Percentiles rank a stretch among this genome's conserved stretches.
These are phyloP conservation scores for Monopis laevigella DNA, from an alignment of 2,888 invertebrate genomes.

Conservation along the genomic window DNA sequence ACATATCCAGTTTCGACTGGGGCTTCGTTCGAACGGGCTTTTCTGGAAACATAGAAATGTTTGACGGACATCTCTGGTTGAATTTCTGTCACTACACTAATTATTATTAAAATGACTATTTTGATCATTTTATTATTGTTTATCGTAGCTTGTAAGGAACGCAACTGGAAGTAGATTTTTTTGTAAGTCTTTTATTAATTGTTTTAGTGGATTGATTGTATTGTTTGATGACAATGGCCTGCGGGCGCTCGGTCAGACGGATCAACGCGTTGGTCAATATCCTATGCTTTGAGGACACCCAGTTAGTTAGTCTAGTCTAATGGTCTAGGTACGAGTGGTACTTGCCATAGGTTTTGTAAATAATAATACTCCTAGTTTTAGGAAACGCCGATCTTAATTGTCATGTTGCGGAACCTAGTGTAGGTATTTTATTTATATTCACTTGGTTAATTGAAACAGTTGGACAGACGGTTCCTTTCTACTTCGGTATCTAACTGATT, in stretches of 20 bases:
- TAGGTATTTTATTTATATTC: no score
- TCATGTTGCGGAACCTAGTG: no score
- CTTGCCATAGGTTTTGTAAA: no score
- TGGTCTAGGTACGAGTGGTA: no score
- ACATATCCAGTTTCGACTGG: slow-evolving; percentile 28
- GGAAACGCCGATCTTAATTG: no score
- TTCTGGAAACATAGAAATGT: slow-evolving; percentile 28
- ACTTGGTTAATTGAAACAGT: no score
- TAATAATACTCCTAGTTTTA: no score
- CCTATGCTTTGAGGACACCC: no score
- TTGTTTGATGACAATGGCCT: slow-evolving; percentile 43
- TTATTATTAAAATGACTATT: slow-evolving; percentile 1
- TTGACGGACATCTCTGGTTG: slow-evolving; percentile 26
- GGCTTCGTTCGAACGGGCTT: slow-evolving; percentile 26
- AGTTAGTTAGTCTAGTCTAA: no score
- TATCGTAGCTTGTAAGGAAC: not conserved
- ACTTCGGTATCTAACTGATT: no score
- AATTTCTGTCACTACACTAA: slow-evolving; percentile 18
- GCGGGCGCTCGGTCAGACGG: not conserved
- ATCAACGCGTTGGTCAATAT: not conserved
- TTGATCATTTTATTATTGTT: not conserved
- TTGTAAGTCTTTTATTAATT: slow-evolving; percentile 44
- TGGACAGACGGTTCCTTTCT: no score
- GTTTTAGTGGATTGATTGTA: slow-evolving; percentile 32
- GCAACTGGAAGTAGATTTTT: slow-evolving; percentile 38